Base-by-base conservation (phyloP, 2,888 invertebrate genomes). In the Onchidella celtica region DNA sequence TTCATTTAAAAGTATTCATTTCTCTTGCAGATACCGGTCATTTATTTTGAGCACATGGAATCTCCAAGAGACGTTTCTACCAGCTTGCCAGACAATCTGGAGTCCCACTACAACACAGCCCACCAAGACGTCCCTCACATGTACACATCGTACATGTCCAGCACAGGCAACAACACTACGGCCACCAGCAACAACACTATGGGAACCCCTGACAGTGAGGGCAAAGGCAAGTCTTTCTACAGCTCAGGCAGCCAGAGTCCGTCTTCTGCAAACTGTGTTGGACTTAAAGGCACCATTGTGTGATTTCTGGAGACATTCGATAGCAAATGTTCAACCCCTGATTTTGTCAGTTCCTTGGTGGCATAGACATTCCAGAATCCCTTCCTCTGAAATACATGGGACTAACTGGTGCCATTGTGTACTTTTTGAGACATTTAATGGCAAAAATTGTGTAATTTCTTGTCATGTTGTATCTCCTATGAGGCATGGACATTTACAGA, bases 11-110 rank as follows among this genome's bases (percentile, higher is more conserved):
- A n/a, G n/a, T n/a, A n/a, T n/a, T n/a, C n/a, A n/a, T n/a, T n/a
- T n/a, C n/a, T 59, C 29, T 55, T 83, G 9, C 84, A 89, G 89
- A 89, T 90, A 27, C 89, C 90, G 11, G 85, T 89, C 11, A 88
- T 89, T 9, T 90, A 87, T 79, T 88, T 85, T 83, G 87, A 88
- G 69, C 85, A 79, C 65, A 79, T 80, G 36, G 86, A 84, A 38
- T 1, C n/a, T 27, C 57, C 59, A 27, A 27, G 24, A 21, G 34
- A 76, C 24, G 36, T 59, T 11, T 32, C 74, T n/a, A 29, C 73
- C 36, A 68, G 40, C 59, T 14, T 40, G 29, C 57, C 76, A 14
- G 65, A 36, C 17, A 59, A 69, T 24, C 38, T 73, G 14, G 66
- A 73, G 59, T 6, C 38, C 47, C 59, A 57, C 32, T 36, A 59